Evolutionary conservation across 2,113 vertebrate species (phyloP).

Genomic region (Solea solea): DNA sequence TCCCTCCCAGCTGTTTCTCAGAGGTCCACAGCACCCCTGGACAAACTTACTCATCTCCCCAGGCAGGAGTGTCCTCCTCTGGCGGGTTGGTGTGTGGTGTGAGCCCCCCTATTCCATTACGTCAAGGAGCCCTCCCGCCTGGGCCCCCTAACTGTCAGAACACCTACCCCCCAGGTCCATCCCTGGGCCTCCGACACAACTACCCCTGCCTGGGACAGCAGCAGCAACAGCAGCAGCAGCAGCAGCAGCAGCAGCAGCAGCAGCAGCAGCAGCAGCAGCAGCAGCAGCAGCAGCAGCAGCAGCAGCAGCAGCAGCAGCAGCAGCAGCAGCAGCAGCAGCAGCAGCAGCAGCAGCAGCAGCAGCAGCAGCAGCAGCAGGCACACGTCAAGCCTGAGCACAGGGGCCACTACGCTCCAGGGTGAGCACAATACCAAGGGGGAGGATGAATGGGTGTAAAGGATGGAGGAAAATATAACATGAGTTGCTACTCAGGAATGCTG

Average conservation of each 20-base stretch:
- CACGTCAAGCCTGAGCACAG: conserved; percentile 94
- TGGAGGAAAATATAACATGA: background rate
- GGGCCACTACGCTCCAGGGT: conserved; percentile 94
- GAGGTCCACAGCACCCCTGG: conserved; percentile 87
- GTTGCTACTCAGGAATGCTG: conserved; percentile 16
- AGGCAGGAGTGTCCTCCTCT: conserved; percentile 79
- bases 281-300: conserved; percentile 82
- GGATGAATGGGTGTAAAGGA: conserved; percentile 5
- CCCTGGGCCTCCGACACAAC: conserved; percentile 86
- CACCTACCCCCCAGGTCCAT: conserved; percentile 80
- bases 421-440: conserved; percentile 44
- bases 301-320: conserved; percentile 80
- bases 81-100: conserved; percentile 82
- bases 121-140: conserved; percentile 73
- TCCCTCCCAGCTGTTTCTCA: conserved; percentile 90
- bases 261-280: conserved; percentile 82
- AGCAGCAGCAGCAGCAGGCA: conserved; percentile 79
- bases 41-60: conserved; percentile 81
- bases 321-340: conserved; percentile 82
- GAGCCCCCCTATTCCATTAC: conserved; percentile 80
- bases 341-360: conserved; percentile 82
- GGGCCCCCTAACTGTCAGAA: conserved; percentile 80
- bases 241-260: conserved; percentile 81
- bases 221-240: conserved; percentile 64
- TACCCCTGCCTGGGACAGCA: conserved; percentile 85